Base-by-base conservation (phyloP, 35 echinoderm and acorn worm genomes). In the Apostichopus parvimensis region DNA sequence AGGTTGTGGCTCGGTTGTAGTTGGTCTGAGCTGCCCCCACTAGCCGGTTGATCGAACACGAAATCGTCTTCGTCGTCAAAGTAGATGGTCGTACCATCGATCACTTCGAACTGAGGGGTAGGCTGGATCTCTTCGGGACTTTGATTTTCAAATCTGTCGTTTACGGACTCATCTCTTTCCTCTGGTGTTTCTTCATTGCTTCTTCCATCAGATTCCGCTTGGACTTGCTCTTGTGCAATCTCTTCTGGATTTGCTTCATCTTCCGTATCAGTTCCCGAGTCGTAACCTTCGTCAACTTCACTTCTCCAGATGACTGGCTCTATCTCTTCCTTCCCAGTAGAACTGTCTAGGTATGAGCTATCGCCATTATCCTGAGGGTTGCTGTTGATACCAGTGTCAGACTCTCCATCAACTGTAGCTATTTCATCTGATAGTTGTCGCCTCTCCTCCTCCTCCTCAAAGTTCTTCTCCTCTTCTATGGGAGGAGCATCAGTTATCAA, bases 81-180 rank as follows among this genome's bases (percentile, higher is more conserved):
- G 76, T 57, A 91, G 53, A 91, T 57, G 53, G 89, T 91, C 6
- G 89, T 91, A 23, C 89, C 89, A 8, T 91, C 89, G 25, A 91
- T 91, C 54, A 91, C 89, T 59, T 91, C 89, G 56, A 18, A 91
- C 18, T 77, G 89, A 53, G 72, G 72, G 28, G 89, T 91, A 11
- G 89, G 89, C 24, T 91, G 72, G 53, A 91, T 91, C 22, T 90
- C 73, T n/a, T 78, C 73, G n/a, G 89, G 73, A 68, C 59, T 91
- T 56, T 20, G 73, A 78, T 91, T n/a, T 66, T 91, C 28, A 66
- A 88, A 72, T 28, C 15, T 75, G 24, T 88, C 86, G 14, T 82
- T 26, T 20, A 7, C 71, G 22, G 71, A 18, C 21, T 75, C 18
- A 4, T 75, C 71, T 22, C 7, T 22, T 75, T 75, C n/a, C 21